Percentiles rank a stretch among this genome's conserved stretches.
These are phyloP conservation scores for Fulica atra DNA, from an alignment of 2,113 vertebrate genomes.

Conservation along the genomic window DNA sequence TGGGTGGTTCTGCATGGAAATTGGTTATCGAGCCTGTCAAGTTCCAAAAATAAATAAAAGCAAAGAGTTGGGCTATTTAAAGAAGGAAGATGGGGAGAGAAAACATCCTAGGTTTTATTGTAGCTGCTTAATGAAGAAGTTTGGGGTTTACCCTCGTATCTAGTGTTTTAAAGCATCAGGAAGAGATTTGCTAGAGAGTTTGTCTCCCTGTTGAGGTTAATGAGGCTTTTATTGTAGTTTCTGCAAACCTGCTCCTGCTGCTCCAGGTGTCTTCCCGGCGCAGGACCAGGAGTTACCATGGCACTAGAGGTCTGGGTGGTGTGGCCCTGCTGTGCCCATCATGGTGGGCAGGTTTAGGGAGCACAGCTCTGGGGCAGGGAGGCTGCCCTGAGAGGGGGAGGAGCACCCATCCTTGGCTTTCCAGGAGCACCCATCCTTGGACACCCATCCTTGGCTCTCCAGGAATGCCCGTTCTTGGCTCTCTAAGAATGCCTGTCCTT, in stretches of 20 bases:
- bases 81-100: neutral
- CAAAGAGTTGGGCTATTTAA: neutral
- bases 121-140: slow-evolving; percentile 4
- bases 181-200: neutral
- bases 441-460: too few relatives aligned
- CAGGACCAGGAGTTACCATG: too few relatives aligned
- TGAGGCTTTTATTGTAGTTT: slow-evolving; percentile 14
- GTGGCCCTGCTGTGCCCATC: accelerated
- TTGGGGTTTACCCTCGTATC: neutral
- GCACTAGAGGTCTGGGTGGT: neutral
- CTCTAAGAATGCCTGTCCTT: too few relatives aligned
- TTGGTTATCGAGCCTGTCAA: neutral
- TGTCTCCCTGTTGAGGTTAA: slow-evolving; percentile 21
- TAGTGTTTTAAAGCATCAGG: neutral
- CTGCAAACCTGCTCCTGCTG: neutral
- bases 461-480: too few relatives aligned
- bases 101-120: neutral
- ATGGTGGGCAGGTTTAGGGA: neutral
- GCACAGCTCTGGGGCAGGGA: neutral
- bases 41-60: slow-evolving; percentile 26
- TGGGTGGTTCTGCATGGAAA: slow-evolving; percentile 23
- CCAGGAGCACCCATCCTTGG: too few relatives aligned
- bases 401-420: too few relatives aligned
- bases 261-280: neutral
- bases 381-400: accelerated